Evolutionary conservation across 2,113 vertebrate genomes (phyloP), one percentile per base, ranked within the genome.

Genomic region (Bombycilla garrulus): DNA sequence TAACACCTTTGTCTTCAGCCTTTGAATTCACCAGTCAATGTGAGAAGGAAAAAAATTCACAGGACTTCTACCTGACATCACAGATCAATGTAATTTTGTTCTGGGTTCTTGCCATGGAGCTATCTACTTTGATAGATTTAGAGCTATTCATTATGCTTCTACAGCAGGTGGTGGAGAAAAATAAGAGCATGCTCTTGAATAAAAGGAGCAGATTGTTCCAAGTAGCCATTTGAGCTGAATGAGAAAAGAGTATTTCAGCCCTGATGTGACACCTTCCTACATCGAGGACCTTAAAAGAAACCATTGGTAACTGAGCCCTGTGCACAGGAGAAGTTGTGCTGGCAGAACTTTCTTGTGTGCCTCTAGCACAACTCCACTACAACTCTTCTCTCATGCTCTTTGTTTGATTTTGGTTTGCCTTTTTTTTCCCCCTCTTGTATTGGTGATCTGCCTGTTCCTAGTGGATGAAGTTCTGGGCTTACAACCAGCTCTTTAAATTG

Each of bases 111-210:
- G 45, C 48, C 22, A 51, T 45, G 48, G 74, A 91, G 51, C 42
- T 33, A 51, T 88, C 58, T 69, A n/a, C 31, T 86, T 88, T 31
- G 53, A 44, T 77, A 70, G 62, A 77, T 95, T 96, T 93, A 94
- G 58, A 92, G 10, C 8, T 64, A 47, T 57, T 85, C 66, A 61
- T 92, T 91, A 74, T 70, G 29, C 47, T 96, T 95, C 93, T 95
- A 71, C 33, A 93, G 45, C 57, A 93, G 71, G 67, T 88, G 35
- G 31, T 82, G 4, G 58, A 81, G 35, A 74, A 62, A 90, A 95
- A 92, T 47, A 94, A 86, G 90, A 95, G 17, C 53, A 71, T 61
- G 9, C n/a, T 90, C 40, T 76, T 96, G 74, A 95, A 73, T 86
- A 81, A 81, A 81, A 87, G 48, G 33, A 58, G n/a, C 81, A 70